Evolutionary conservation across 2,797 vertebrate species (phyloP), one percentile per base, ranked within the genome.

Genomic region (Characodon lateralis): DNA sequence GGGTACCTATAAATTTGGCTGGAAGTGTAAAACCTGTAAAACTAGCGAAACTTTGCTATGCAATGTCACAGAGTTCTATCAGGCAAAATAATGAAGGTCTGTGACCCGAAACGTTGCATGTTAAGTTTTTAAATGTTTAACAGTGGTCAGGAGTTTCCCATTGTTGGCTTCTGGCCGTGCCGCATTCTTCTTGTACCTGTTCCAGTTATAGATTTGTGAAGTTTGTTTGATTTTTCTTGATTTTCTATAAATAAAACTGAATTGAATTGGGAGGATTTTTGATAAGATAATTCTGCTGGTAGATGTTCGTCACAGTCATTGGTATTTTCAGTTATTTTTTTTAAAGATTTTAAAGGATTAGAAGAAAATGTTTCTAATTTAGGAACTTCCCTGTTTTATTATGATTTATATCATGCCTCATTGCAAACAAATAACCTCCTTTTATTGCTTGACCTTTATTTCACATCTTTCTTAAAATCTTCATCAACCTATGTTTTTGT

Each of bases 401-500:
- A 5, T 6, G 24, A 55, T 22, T 7, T 22, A 24, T 55, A 8
- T 24, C 5, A 6, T 9, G 2, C 8, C 0, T 39, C 31, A 35
- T 63, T 39, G 18, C 26, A 74, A 50, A 78, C 20, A 68, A 63
- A 58, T 73, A 72, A 0, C 20, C 2, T 55, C 13, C 46, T 71
- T 59, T 50, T 56, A 35, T 72, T 85, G 28, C 71, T 22, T 87
- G 16, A 8, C 35, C 35, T 78, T 78, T 83, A 63, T 79, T 88
- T 82, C 26, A 85, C 78, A 81, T 84, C 71, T 73, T 89, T 73
- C 84, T 75, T 81, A 53, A 82, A 81, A 73, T 78, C 35, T 63
- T 43, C 61, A 58, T 46, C 46, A 50, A 55, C 50, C 71, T 87
- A 81, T 90, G 28, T 87, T 86, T 89, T 72, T 89, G 79, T 89